A percentile compares a stretch with the other conserved stretches of the same genome.
phyloP scores from a whole-genome alignment of 2,113 vertebrate species.

The Sceloporus tristichus region DNA sequence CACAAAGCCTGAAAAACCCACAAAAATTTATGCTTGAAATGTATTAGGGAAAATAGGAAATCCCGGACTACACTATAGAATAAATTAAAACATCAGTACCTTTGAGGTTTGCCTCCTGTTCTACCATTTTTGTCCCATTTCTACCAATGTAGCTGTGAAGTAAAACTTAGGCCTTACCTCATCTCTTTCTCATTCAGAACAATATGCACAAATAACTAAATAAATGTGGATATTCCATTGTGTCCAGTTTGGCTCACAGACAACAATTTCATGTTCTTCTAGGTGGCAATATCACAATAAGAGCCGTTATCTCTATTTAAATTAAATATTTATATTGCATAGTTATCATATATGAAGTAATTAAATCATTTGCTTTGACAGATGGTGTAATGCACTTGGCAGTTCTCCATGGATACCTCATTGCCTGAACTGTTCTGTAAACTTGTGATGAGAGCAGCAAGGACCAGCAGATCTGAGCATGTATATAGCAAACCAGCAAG shows the following conservation, averaged over 20 bases:
- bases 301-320: background rate
- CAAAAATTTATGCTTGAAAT: background rate
- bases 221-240: background rate
- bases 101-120: background rate
- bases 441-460: constrained; percentile 17
- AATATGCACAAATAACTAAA: background rate
- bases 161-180: background rate
- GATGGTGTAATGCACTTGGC: background rate
- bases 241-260: background rate
- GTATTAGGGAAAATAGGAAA: background rate
- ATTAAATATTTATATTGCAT: constrained; percentile 26
- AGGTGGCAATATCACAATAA: background rate
- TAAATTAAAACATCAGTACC: background rate
- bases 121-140: background rate
- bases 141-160: background rate
- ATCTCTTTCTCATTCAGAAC: background rate
- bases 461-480: constrained; percentile 29
- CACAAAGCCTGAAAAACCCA: too few relatives aligned
- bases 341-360: constrained; percentile 2
- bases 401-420: constrained; percentile 24
- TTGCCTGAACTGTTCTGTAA: constrained; percentile 27
- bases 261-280: background rate
- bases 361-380: constrained; percentile 28
- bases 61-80: background rate
- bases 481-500: background rate